These are phyloP conservation scores for Ooceraea biroi DNA, from an alignment of 1,140 invertebrate genomes.

Conservation along the genomic window DNA sequence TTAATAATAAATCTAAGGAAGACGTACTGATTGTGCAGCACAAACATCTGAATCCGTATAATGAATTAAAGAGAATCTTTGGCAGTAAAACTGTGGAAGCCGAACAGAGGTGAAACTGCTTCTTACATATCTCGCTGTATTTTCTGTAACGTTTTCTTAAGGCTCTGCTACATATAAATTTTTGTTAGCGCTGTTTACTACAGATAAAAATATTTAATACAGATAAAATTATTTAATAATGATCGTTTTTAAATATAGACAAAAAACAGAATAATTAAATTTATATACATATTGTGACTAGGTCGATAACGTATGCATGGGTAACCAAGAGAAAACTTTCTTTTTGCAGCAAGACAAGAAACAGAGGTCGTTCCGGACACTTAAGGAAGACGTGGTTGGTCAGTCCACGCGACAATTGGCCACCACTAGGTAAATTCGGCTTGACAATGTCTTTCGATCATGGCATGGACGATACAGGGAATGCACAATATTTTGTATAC, in stretches of 20 bases:
- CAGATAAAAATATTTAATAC: too few relatives aligned
- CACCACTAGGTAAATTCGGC: conserved; percentile 89
- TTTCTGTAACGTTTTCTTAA: not conserved
- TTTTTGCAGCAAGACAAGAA: conserved; percentile 87
- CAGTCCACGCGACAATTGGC: conserved; percentile 89
- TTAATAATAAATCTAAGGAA: conserved; percentile 81
- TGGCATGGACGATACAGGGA: conserved; percentile 81
- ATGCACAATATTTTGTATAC: conserved; percentile 91
- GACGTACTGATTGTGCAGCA: conserved; percentile 89
- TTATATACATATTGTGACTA: not conserved
- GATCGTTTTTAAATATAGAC: too few relatives aligned
- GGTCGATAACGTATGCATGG: not conserved
- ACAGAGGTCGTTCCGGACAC: conserved; percentile 86
- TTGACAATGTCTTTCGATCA: conserved; percentile 91
- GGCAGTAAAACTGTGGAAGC: conserved; percentile 92
- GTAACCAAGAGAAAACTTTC: conserved; percentile 26
- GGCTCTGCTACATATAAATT: not conserved
- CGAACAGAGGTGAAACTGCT: conserved; percentile 87
- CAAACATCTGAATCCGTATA: conserved; percentile 93
- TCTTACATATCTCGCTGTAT: conserved; percentile 42
- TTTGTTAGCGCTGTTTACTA: not conserved
- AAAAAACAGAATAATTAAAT: too few relatives aligned
- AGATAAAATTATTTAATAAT: too few relatives aligned
- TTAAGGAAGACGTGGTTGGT: conserved; percentile 90
- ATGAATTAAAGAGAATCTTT: conserved; percentile 95